phyloP scores from a whole-genome alignment of 2,888 invertebrate species.

The Orthosia cruda region DNA sequence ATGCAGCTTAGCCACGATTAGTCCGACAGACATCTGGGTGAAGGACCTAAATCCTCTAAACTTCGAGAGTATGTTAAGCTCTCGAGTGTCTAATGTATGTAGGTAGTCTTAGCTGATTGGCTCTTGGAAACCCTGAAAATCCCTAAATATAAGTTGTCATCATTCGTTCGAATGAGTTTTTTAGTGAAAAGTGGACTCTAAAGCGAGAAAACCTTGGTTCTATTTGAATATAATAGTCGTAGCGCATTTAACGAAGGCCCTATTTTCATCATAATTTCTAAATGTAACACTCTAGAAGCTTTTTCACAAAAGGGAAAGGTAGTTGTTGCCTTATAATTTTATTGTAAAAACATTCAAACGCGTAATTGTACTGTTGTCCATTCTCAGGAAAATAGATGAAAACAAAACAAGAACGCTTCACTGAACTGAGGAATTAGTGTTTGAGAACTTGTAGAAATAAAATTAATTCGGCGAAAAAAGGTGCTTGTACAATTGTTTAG shows the following conservation, averaged over 20 bases:
- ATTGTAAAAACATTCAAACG: no score
- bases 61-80: slow-evolving; percentile 57
- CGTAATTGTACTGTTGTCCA: slow-evolving; percentile 32
- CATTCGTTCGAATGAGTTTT: slow-evolving; percentile 33
- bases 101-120: no score
- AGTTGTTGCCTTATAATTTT: no score
- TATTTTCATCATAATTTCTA: not conserved
- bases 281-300: not conserved
- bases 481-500: not conserved
- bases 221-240: not conserved
- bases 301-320: slow-evolving; percentile 14
- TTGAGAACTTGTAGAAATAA: slow-evolving; percentile 37
- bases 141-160: no score
- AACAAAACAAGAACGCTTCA: slow-evolving; percentile 27
- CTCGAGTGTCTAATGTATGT: slow-evolving; percentile 46
- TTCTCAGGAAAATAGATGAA: slow-evolving; percentile 32
- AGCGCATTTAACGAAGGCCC: not conserved
- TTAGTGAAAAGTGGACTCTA: slow-evolving; percentile 22
- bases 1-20: slow-evolving; percentile 57
- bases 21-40: slow-evolving; percentile 60
- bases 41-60: slow-evolving; percentile 63
- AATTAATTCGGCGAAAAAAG: slow-evolving; percentile 6
- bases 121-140: no score
- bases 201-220: not conserved
- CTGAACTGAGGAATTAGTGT: slow-evolving; percentile 34